Percentiles rank a stretch among this genome's conserved stretches.
These are phyloP conservation scores for Trachythela sp. DNA, from an alignment of 64 coral and sea anemone genomes.

Conservation along the genomic window DNA sequence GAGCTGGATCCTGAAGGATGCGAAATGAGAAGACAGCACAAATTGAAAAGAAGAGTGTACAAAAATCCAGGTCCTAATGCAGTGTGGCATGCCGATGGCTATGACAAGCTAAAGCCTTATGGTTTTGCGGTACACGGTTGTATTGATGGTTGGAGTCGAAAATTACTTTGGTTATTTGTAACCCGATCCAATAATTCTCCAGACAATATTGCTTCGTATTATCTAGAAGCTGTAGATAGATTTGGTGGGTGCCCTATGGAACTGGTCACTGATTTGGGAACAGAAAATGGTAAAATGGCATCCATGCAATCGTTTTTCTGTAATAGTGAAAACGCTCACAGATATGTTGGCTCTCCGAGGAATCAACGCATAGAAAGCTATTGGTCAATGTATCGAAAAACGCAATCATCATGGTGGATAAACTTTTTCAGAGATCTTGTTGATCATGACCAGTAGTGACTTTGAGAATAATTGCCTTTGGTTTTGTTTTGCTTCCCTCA, in stretches of 20 bases:
- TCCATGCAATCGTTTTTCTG: conserved; percentile 41
- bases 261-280: conserved; percentile 60
- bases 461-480: conserved; percentile 50
- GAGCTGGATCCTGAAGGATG: conserved; percentile 63
- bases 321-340: conserved; percentile 42
- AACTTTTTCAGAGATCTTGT: conserved; percentile 60
- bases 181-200: conserved; percentile 52
- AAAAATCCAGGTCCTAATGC: conserved; percentile 56
- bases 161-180: conserved; percentile 51
- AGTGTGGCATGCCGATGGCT: conserved; percentile 54
- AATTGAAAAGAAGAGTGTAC: conserved; percentile 47
- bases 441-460: conserved; percentile 16
- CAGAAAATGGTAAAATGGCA: conserved; percentile 51
- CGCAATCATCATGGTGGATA: conserved; percentile 41
- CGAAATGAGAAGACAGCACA: conserved; percentile 10
- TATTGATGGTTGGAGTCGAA: conserved; percentile 53
- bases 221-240: no score
- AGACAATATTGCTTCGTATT: conserved; percentile 41
- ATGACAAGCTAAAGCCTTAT: conserved; percentile 55
- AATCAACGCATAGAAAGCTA: conserved; percentile 65
- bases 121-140: conserved; percentile 53
- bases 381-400: conserved; percentile 49
- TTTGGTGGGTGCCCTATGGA: conserved; percentile 50
- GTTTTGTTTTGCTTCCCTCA: conserved; percentile 51
- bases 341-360: conserved; percentile 54